A percentile compares a stretch with the other conserved stretches of the same genome.
Conservation (phyloP, 2,797 vertebrate species). For the Poecilia wingei region DNA sequence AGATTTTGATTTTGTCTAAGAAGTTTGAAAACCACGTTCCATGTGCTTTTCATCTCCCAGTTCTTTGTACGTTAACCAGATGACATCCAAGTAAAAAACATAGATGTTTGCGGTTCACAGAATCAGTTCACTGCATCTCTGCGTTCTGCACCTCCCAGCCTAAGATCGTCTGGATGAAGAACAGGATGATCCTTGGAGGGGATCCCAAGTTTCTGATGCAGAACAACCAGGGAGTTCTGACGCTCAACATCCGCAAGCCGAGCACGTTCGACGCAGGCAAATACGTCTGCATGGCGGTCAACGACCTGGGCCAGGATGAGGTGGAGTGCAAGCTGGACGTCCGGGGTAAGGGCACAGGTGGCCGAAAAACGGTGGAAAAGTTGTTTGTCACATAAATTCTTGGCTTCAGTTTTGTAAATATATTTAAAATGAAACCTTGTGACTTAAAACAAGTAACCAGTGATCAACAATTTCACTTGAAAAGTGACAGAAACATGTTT, state of each 20-base stretch:
- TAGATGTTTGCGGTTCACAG: background rate
- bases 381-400: background rate
- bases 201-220: conserved; percentile 93
- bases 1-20: background rate
- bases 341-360: conserved; percentile 78
- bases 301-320: conserved; percentile 87
- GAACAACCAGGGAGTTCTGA: conserved; percentile 94
- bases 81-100: background rate
- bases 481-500: background rate
- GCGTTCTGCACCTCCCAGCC: conserved; percentile 77
- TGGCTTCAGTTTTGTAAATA: background rate
- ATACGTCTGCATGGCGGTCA: conserved; percentile 90
- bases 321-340: conserved; percentile 91
- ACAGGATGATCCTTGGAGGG: conserved; percentile 88
- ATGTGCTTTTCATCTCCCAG: background rate
- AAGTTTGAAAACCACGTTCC: background rate
- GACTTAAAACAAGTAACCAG: background rate
- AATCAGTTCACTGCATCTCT: background rate
- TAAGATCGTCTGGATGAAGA: conserved; percentile 96
- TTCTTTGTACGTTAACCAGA: background rate
- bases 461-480: background rate
- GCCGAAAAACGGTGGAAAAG: background rate
- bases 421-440: background rate
- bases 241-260: conserved; percentile 94
- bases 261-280: conserved; percentile 88